Conservation (phyloP, 2,113 vertebrate genomes). For the Rhineura floridana region DNA sequence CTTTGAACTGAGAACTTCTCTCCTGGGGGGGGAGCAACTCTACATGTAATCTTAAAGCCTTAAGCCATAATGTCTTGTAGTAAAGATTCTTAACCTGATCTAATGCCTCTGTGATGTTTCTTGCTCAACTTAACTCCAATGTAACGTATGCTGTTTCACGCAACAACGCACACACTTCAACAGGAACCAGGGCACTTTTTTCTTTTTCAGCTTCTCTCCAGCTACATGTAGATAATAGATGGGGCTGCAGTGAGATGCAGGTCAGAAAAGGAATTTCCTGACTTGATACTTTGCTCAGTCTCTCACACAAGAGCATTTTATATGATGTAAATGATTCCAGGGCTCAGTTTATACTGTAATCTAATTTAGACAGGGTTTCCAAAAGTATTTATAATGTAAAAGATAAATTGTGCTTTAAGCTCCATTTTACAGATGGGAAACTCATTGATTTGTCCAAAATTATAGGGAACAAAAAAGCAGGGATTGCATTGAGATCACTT, state of each 20-base stretch:
- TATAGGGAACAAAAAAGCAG: neutral
- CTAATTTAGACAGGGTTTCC: neutral
- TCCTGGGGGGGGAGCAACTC: no score
- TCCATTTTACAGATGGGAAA: neutral
- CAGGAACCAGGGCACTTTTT: neutral
- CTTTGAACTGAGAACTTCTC: no score
- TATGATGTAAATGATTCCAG: conserved; percentile 1
- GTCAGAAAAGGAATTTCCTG: neutral
- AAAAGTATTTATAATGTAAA: neutral
- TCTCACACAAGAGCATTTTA: neutral
- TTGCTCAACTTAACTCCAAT: no score
- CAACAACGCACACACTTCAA: no score
- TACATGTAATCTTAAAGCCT: no score
- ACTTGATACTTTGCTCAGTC: neutral
- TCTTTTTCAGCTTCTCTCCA: neutral
- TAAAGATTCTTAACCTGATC: no score
- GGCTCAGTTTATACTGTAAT: neutral
- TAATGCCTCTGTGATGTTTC: no score
- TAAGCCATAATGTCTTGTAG: no score
- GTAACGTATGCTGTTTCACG: no score
- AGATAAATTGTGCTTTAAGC: neutral
- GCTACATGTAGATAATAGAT: conserved; percentile 20
- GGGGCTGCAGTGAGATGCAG: neutral
- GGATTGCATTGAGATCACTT: neutral
- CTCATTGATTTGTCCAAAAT: neutral